These are phyloP conservation scores for Alsophila aescularia DNA, from an alignment of 2,888 invertebrate species.

Conservation along the genomic window DNA sequence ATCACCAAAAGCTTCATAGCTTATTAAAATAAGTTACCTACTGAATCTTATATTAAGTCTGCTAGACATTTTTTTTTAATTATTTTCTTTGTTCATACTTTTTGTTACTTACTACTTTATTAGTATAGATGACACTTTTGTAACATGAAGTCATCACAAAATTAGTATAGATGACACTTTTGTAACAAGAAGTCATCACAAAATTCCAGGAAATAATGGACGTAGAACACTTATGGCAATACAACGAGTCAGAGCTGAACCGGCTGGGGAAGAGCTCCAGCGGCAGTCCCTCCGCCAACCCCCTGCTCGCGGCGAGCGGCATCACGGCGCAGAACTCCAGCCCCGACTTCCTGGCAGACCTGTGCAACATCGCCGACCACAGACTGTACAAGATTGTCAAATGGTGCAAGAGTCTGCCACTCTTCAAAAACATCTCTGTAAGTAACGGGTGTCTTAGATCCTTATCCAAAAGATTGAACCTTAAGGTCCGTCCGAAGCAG, in stretches of 20 bases:
- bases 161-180: too few relatives aligned
- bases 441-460: slow-evolving; percentile 54
- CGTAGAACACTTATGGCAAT: slow-evolving; percentile 97
- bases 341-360: slow-evolving; percentile 93
- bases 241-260: slow-evolving; percentile 92
- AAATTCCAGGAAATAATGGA: slow-evolving; percentile 94
- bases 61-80: too few relatives aligned
- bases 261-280: slow-evolving; percentile 83
- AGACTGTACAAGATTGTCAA: slow-evolving; percentile 98
- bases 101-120: too few relatives aligned
- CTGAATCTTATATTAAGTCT: too few relatives aligned
- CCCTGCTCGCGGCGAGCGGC: slow-evolving; percentile 75
- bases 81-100: too few relatives aligned
- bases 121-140: too few relatives aligned
- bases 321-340: slow-evolving; percentile 86
- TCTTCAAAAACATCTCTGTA: slow-evolving; percentile 98
- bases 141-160: too few relatives aligned
- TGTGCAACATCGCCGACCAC: slow-evolving; percentile 97
- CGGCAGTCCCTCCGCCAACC: slow-evolving; percentile 72
- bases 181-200: too few relatives aligned
- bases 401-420: slow-evolving; percentile 98
- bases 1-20: too few relatives aligned
- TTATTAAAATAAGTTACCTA: too few relatives aligned
- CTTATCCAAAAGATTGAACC: too few relatives aligned
- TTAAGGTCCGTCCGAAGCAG: too few relatives aligned